A percentile compares a stretch with the other conserved stretches of the same genome.
phyloP scores from a whole-genome alignment of 2,797 vertebrate genomes.

The Meriones psammophilus region DNA sequence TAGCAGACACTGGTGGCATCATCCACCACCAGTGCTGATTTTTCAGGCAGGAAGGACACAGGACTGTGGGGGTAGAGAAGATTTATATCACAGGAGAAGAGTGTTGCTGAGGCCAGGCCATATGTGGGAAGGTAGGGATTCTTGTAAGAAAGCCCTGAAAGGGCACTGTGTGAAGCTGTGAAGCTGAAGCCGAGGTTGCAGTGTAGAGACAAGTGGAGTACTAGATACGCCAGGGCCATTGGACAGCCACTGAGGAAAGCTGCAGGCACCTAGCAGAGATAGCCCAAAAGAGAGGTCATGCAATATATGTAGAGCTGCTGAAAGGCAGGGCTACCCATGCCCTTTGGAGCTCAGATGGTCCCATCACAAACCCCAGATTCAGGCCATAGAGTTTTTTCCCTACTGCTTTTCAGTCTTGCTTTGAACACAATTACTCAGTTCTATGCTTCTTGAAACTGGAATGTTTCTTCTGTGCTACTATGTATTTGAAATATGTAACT shows the following conservation, averaged over 20 bases:
- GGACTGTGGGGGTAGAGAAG: not conserved
- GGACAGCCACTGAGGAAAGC: not conserved
- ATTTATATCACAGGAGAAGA: not conserved
- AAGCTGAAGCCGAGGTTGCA: not conserved
- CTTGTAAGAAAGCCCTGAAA: not conserved
- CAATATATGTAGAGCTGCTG: not conserved
- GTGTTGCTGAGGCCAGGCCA: not conserved
- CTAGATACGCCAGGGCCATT: not conserved
- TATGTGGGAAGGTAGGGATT: not conserved
- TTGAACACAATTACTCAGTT: not conserved
- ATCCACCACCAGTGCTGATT: not conserved
- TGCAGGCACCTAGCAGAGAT: not conserved
- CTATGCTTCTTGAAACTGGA: not conserved
- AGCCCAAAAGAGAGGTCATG: not conserved
- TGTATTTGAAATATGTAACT: not conserved
- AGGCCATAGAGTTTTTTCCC: not conserved
- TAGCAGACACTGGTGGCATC: not conserved
- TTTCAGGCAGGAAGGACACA: not conserved
- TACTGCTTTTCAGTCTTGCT: not conserved
- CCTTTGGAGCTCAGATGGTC: not conserved
- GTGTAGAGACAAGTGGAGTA: not conserved
- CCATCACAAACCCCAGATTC: not conserved
- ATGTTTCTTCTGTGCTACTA: not conserved
- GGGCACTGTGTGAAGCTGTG: not conserved
- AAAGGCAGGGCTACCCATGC: not conserved